Percentiles rank a stretch among this genome's conserved stretches.
These are phyloP conservation scores for Chirona hameri DNA, from an alignment of 2,888 invertebrate species.

Conservation along the genomic window DNA sequence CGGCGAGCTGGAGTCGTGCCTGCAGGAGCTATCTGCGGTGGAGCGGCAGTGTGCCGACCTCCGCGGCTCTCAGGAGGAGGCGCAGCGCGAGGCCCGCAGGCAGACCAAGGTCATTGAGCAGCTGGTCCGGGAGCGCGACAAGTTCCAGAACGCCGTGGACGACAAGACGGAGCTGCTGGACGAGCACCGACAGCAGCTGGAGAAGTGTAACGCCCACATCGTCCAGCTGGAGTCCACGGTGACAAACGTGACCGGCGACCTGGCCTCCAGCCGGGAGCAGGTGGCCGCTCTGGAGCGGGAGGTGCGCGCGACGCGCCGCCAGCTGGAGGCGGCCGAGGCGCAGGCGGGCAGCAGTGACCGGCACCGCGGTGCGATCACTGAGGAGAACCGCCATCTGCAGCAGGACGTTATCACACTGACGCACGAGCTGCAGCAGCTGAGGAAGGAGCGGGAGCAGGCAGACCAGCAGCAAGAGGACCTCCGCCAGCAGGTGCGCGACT, in stretches of 20 bases:
- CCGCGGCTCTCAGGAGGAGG: constrained; percentile 10
- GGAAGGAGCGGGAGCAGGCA: not conserved
- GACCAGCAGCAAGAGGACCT: constrained; percentile 1
- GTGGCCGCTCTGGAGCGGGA: not conserved
- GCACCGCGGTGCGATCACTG: not conserved
- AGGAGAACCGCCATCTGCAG: constrained; percentile 13
- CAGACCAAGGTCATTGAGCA: constrained; percentile 8
- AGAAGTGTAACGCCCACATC: constrained; percentile 35
- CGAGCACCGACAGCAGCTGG: constrained; percentile 36
- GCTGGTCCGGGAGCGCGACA: constrained; percentile 12
- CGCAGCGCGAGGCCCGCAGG: constrained; percentile 26
- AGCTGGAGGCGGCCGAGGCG: constrained; percentile 12
- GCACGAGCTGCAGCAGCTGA: constrained; percentile 13
- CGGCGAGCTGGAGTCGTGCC: not conserved
- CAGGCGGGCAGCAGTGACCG: constrained; percentile 4
- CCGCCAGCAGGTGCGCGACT: constrained; percentile 29
- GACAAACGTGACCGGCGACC: constrained; percentile 35
- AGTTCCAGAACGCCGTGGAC: constrained; percentile 37
- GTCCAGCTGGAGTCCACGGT: constrained; percentile 36
- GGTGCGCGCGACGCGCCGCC: not conserved
- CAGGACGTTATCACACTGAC: constrained; percentile 1
- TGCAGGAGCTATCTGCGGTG: not conserved
- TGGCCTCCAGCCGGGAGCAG: constrained; percentile 27
- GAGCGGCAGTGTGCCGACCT: constrained; percentile 30
- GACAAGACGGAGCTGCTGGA: constrained; percentile 36